Evolutionary conservation across 2,888 invertebrate species (phyloP).

Genomic region (Platycnemis pennipes): DNA sequence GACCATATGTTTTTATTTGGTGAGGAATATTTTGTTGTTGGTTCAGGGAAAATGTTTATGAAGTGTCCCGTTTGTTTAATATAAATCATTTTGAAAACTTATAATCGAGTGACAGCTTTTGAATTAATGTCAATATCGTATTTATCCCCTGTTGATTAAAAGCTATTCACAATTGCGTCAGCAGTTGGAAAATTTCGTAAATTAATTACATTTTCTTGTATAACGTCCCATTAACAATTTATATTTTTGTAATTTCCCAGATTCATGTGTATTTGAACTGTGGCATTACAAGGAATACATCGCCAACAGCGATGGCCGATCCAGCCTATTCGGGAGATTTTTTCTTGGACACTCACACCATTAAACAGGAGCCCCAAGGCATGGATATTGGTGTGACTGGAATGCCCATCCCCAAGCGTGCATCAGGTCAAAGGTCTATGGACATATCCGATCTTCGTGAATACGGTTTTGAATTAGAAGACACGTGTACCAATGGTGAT

Average conservation of each 20-base stretch:
- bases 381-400: conserved; percentile 78
- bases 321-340: conserved; percentile 83
- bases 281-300: background rate
- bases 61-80: background rate
- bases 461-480: conserved; percentile 82
- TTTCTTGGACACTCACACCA: conserved; percentile 83
- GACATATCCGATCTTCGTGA: conserved; percentile 78
- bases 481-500: conserved; percentile 80
- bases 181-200: background rate
- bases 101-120: background rate
- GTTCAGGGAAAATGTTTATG: background rate
- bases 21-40: background rate
- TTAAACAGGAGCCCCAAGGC: conserved; percentile 83
- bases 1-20: conserved; percentile 61
- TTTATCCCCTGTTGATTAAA: background rate
- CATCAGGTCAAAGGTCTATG: conserved; percentile 82
- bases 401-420: conserved; percentile 83
- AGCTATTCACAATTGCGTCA: conserved; percentile 21
- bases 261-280: background rate
- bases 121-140: background rate
- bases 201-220: background rate
- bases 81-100: background rate
- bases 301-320: conserved; percentile 81
- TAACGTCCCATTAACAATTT: background rate
- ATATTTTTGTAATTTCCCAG: background rate